These are phyloP conservation scores for Chauna torquata DNA, from an alignment of 2,113 vertebrate genomes.

Conservation along the genomic window DNA sequence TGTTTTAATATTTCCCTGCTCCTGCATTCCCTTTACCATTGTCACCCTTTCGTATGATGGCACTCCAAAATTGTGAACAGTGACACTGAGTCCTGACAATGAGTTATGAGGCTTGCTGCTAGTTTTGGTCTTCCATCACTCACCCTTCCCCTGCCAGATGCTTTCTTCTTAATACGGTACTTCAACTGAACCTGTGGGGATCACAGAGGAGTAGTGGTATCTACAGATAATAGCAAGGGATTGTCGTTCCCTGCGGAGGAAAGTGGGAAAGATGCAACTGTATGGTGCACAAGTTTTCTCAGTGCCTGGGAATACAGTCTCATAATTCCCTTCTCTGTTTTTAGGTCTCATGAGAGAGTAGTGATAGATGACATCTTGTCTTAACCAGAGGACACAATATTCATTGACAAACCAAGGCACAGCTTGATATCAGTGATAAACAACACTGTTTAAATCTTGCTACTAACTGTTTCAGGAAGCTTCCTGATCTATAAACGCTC, in stretches of 20 bases:
- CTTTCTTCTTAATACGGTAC: not conserved
- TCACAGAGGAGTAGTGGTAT: not conserved
- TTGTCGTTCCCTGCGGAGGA: not conserved
- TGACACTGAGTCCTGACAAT: not conserved
- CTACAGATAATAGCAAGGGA: not conserved
- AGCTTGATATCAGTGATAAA: not conserved
- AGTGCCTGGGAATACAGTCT: not conserved
- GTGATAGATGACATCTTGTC: not conserved
- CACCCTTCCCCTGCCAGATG: not conserved
- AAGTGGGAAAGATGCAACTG: not conserved
- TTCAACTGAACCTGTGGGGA: not conserved
- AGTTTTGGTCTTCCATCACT: not conserved
- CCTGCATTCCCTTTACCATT: not conserved
- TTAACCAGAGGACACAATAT: not conserved
- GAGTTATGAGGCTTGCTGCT: not conserved
- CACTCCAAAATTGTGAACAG: not conserved
- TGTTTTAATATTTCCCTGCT: not conserved
- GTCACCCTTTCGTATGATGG: not conserved
- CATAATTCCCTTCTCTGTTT: not conserved
- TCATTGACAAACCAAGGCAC: not conserved
- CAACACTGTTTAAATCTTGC: not conserved
- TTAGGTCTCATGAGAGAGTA: not conserved
- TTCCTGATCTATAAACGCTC: not conserved
- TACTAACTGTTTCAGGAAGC: not conserved
- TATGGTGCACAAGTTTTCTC: not conserved